Conservation (phyloP, 2,113 vertebrate genomes). For the Salvelinus sp. region DNA sequence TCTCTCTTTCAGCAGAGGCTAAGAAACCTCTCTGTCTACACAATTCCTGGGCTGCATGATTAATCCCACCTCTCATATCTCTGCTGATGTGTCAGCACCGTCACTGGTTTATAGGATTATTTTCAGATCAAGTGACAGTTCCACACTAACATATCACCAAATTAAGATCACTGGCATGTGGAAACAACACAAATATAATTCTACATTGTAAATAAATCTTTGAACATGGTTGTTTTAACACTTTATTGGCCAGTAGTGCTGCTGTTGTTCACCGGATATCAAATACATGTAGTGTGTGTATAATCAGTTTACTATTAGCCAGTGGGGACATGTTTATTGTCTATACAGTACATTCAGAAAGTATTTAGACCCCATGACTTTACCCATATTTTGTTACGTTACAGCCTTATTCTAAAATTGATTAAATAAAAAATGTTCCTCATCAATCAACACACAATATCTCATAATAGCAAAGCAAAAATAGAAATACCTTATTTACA, state of each 20-base stretch:
- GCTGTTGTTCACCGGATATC: background rate
- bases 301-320: background rate
- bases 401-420: too few species aligned
- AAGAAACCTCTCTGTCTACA: conserved; percentile 48
- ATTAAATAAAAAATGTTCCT: too few species aligned
- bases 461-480: too few species aligned
- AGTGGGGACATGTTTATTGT: background rate
- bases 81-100: conserved; percentile 63
- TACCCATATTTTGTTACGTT: too few species aligned
- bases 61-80: conserved; percentile 64
- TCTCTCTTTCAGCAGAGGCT: conserved; percentile 23
- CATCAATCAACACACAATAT: too few species aligned
- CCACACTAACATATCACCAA: conserved; percentile 63
- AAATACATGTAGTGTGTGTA: background rate
- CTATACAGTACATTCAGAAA: too few species aligned
- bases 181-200: conserved; percentile 60
- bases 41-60: conserved; percentile 53
- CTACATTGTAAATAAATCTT: conserved; percentile 47
- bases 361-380: too few species aligned
- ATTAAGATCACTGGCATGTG: conserved; percentile 64
- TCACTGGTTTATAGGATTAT: conserved; percentile 63
- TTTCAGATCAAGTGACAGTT: conserved; percentile 65
- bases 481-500: too few species aligned
- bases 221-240: conserved; percentile 36
- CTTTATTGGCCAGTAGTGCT: conserved; percentile 40